Conservation (phyloP, 1,140 invertebrate genomes). For the Caenorhabditis remanei region DNA sequence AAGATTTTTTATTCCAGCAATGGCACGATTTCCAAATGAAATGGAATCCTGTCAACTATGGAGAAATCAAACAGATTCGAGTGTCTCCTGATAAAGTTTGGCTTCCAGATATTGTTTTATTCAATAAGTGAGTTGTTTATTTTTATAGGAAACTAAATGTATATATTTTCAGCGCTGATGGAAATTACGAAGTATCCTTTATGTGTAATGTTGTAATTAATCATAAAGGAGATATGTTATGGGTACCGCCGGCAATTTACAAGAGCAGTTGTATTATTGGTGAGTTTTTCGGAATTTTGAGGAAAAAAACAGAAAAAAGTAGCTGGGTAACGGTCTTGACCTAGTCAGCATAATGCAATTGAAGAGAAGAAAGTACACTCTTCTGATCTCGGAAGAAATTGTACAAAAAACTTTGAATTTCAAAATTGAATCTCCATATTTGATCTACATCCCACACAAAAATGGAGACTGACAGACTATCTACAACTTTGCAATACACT, state of each 20-base stretch:
- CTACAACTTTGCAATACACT: too few relatives aligned
- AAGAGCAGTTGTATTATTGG: slow-evolving; percentile 98
- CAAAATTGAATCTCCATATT: too few relatives aligned
- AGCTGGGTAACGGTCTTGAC: too few relatives aligned
- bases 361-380: too few relatives aligned
- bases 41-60: slow-evolving; percentile 98
- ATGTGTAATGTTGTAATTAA: slow-evolving; percentile 95
- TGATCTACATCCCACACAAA: too few relatives aligned
- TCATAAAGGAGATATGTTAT: slow-evolving; percentile 88
- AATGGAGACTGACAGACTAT: too few relatives aligned
- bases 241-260: slow-evolving; percentile 96
- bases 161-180: slow-evolving; percentile 85
- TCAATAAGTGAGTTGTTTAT: slow-evolving; percentile 91
- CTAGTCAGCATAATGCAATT: too few relatives aligned
- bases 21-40: slow-evolving; percentile 98
- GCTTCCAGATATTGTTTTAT: slow-evolving; percentile 99
- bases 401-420: too few relatives aligned
- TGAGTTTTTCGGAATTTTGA: slow-evolving; percentile 82
- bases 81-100: slow-evolving; percentile 98
- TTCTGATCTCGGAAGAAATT: too few relatives aligned
- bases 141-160: neutral
- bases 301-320: neutral
- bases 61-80: slow-evolving; percentile 92
- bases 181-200: slow-evolving; percentile 95
- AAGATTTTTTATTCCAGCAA: slow-evolving; percentile 79